Base-by-base conservation (phyloP, 2,888 invertebrate species). In the Chaetoderma sp. region DNA sequence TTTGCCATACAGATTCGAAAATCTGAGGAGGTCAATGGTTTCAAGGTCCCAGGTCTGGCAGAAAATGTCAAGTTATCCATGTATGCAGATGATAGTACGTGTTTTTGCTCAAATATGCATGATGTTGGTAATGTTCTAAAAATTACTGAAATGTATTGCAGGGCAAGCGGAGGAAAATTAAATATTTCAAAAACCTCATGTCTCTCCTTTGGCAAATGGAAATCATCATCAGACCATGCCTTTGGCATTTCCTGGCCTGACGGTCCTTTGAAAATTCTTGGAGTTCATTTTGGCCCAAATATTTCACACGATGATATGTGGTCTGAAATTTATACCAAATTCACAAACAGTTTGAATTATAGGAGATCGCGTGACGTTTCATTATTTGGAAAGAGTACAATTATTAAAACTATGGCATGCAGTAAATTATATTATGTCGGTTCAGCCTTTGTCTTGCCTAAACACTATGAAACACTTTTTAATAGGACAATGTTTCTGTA, bases 171-270 rank as follows among this genome's bases (percentile, higher is more conserved):
- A 23, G 61, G 69, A 2, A 72, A 67, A 65, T 27, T 67, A 0
- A 68, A 70, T 58, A 56, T 65, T 44, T 49, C 42, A 21, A 72
- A 72, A 63, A 63, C 68, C 16, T 60, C 60, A 42, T 68, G 66
- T 8, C 30, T 72, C 28, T 72, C 49, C 56, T 27, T 66, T 39
- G 70, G 72, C 1, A 66, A 67, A 61, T 72, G 67, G 72, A 62
- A 66, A 54, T 56, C 33, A 45, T 32, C 70, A 13, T 60, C 63
- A 4, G 72, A 70, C 50, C 66, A 68, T 21, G 59, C 63, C 25
- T 73, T 70, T 54, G 72, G 72, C 10, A 70, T 73, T 13, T 18
- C 28, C 2, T 52, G 52, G 52, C 16, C 21, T 18, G 32, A 13
- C 21, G 1, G 4, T 2, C n/a, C 21, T 10, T 33, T 32, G 21